These are phyloP conservation scores for Pachypeltis micranthus DNA, from an alignment of 1,140 invertebrate species.

Conservation along the genomic window DNA sequence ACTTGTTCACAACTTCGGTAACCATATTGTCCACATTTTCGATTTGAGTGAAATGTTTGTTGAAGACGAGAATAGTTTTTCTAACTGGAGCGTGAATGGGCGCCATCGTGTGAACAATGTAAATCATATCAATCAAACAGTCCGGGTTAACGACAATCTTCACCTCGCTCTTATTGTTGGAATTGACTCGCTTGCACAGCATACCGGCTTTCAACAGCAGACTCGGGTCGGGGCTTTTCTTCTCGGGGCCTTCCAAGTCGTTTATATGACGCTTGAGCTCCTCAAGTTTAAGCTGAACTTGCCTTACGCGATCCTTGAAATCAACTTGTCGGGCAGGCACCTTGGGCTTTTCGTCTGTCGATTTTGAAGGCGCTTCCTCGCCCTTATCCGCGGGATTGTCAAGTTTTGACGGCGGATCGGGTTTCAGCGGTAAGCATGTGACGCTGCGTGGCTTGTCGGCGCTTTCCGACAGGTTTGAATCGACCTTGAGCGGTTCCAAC, in stretches of 20 bases:
- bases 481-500: no score
- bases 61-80: conserved; percentile 3
- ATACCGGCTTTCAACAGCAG: neutral
- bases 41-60: conserved; percentile 11
- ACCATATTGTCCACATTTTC: neutral
- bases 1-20: neutral
- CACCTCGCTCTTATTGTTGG: neutral
- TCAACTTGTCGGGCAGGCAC: neutral
- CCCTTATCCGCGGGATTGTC: no score
- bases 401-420: no score
- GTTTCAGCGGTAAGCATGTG: no score
- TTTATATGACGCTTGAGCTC: neutral
- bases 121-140: neutral
- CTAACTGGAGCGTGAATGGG: neutral
- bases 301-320: neutral
- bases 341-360: neutral
- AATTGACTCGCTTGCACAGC: neutral
- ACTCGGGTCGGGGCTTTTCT: neutral
- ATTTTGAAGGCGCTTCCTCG: neutral
- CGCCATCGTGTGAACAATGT: conserved; percentile 3
- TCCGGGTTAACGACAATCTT: neutral
- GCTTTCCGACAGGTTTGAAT: no score
- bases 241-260: neutral
- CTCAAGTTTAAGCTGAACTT: neutral
- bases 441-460: no score